These are phyloP conservation scores for Marmota flaviventris DNA, from an alignment of 2,113 vertebrate genomes.

Conservation along the genomic window DNA sequence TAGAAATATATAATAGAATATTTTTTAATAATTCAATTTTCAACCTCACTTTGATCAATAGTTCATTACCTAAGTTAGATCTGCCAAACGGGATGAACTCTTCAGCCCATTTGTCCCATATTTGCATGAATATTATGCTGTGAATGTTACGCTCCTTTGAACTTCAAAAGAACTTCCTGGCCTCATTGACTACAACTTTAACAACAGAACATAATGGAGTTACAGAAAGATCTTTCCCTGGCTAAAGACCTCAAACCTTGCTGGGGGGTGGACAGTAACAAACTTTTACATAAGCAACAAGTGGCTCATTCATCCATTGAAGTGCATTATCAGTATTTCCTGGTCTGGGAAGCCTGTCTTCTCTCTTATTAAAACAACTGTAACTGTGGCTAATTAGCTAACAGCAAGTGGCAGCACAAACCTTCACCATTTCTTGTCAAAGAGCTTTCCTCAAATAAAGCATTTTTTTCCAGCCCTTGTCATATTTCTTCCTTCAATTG, in stretches of 20 bases:
- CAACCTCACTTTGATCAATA: constrained; percentile 67
- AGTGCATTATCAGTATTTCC: constrained; percentile 20
- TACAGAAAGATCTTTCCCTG: constrained; percentile 64
- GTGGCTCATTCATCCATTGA: constrained; percentile 52
- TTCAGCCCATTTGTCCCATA: constrained; percentile 57
- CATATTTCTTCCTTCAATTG: background rate
- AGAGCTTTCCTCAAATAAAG: constrained; percentile 11
- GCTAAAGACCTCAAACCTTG: constrained; percentile 60
- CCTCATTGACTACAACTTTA: constrained; percentile 72
- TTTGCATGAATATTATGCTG: constrained; percentile 77
- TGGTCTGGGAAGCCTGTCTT: constrained; percentile 35
- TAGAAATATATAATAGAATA: constrained; percentile 64
- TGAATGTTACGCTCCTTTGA: constrained; percentile 71
- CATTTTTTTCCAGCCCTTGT: background rate
- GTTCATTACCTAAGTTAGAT: constrained; percentile 72
- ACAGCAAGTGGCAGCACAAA: constrained; percentile 55
- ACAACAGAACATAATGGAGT: constrained; percentile 73
- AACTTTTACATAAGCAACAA: constrained; percentile 72
- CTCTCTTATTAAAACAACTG: background rate
- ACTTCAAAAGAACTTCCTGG: constrained; percentile 77
- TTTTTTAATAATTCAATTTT: constrained; percentile 62
- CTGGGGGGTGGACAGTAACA: constrained; percentile 63
- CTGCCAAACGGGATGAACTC: constrained; percentile 66
- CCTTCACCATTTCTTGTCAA: constrained; percentile 31
- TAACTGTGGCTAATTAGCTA: constrained; percentile 48